Conservation (phyloP, 2,888 invertebrate species). For the Pelosia muscerda region DNA sequence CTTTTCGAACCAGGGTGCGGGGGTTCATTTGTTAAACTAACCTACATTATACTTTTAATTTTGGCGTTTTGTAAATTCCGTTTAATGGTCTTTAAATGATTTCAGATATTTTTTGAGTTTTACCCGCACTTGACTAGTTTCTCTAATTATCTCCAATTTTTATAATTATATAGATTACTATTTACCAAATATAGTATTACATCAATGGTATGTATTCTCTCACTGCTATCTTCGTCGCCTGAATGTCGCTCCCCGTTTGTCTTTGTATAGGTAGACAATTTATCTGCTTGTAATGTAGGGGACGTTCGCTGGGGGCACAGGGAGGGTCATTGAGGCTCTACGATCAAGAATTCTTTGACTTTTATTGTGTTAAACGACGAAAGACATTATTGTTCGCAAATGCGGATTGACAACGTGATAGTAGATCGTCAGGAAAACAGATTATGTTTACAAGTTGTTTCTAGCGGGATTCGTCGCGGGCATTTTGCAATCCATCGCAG, state of each 20-base stretch:
- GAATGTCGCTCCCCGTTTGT: constrained; percentile 5
- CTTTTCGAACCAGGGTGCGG: no score
- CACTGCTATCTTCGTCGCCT: not conserved
- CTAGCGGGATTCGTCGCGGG: no score
- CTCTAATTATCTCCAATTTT: no score
- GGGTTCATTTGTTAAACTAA: no score
- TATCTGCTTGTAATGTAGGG: constrained; percentile 13
- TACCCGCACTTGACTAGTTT: no score
- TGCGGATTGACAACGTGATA: not conserved
- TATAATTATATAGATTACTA: not conserved
- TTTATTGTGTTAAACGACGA: constrained; percentile 2
- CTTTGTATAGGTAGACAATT: constrained; percentile 13
- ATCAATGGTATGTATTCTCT: not conserved
- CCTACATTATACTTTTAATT: no score
- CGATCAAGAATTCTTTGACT: not conserved
- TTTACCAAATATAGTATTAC: not conserved
- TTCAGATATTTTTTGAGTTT: no score
- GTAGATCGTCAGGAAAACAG: not conserved
- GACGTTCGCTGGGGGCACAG: not conserved
- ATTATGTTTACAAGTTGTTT: not conserved
- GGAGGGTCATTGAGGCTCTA: constrained; percentile 7
- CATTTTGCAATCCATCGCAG: no score
- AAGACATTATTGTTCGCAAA: not conserved
- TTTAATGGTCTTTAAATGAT: no score
- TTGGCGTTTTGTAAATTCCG: no score